phyloP scores from a whole-genome alignment of 2,113 vertebrate genomes.

The Chaetura pelagica region DNA sequence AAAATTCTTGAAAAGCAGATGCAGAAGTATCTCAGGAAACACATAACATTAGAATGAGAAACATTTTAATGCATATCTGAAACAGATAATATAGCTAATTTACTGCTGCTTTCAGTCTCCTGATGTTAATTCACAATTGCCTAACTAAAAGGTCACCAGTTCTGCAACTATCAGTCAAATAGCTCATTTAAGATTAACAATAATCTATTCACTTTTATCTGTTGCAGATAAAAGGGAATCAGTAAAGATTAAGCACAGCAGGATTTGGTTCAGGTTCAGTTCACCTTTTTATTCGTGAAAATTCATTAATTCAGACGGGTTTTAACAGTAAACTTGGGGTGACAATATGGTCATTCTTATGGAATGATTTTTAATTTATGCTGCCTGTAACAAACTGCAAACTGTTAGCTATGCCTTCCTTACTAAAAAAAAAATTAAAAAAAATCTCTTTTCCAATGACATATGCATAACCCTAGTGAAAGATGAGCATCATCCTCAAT shows the following conservation, averaged over 20 bases:
- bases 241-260: conserved; percentile 3
- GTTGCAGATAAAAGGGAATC: not conserved
- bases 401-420: not conserved
- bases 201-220: not conserved
- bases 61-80: not conserved
- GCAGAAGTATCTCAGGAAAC: not conserved
- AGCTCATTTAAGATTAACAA: conserved; percentile 14
- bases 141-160: not conserved
- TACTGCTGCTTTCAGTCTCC: not conserved
- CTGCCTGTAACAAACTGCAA: not conserved
- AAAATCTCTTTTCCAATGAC: not conserved
- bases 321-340: not conserved
- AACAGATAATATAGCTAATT: not conserved
- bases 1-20: not conserved
- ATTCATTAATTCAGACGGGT: not conserved
- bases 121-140: not conserved
- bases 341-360: not conserved
- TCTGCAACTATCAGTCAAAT: not conserved
- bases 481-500: not conserved
- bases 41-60: not conserved
- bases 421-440: not conserved
- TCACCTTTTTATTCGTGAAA: not conserved
- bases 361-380: not conserved
- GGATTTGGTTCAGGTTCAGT: not conserved
- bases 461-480: not conserved